Evolutionary conservation across 1,140 invertebrate species (phyloP).

Genomic region (Drosophila sp.): DNA sequence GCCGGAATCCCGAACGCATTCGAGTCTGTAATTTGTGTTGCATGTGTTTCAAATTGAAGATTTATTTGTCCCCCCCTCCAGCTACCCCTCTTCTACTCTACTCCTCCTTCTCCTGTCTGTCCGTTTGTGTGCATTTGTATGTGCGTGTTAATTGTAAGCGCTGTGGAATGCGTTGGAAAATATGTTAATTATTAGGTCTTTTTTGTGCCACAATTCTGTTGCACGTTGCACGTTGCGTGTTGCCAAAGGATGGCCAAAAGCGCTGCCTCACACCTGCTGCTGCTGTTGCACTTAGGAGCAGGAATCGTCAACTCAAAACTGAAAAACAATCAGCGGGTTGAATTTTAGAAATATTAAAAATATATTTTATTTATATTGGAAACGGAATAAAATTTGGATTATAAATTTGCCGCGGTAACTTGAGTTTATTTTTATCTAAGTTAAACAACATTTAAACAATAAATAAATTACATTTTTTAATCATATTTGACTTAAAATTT

Average conservation of each 20-base stretch:
- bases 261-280: slow-evolving; percentile 65
- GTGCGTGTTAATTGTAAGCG: slow-evolving; percentile 82
- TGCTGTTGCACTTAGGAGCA: neutral
- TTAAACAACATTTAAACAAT: no score
- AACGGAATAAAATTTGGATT: no score
- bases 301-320: no score
- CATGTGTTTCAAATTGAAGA: slow-evolving; percentile 83
- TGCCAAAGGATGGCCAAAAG: slow-evolving; percentile 33
- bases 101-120: neutral
- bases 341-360: no score
- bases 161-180: slow-evolving; percentile 82
- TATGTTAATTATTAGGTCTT: slow-evolving; percentile 81
- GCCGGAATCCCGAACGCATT: slow-evolving; percentile 55
- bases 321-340: no score
- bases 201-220: slow-evolving; percentile 54
- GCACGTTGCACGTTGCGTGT: slow-evolving; percentile 16
- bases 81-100: neutral
- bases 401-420: no score
- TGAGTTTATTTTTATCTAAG: no score
- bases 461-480: no score
- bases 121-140: slow-evolving; percentile 39
- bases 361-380: no score
- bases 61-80: slow-evolving; percentile 62
- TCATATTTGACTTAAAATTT: no score
- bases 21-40: slow-evolving; percentile 81